A percentile compares a stretch with the other conserved stretches of the same genome.
Conservation (phyloP, 2,797 vertebrate genomes). For the Heteromormyrus szaboi region DNA sequence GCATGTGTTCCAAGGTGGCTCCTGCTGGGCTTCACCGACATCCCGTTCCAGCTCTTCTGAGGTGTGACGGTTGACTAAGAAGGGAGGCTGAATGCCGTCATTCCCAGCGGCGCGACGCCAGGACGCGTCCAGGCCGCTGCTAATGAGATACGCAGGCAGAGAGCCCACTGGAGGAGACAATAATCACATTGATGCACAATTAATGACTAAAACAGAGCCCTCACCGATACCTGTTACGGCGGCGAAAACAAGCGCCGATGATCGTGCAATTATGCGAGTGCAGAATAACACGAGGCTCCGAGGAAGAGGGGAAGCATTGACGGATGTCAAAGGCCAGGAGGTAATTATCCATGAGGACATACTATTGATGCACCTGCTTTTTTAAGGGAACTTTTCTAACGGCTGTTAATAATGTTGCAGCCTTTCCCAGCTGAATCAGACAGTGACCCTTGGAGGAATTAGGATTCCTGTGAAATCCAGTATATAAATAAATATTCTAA, state of each 20-base stretch:
- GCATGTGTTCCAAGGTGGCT: background rate
- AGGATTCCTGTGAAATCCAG: background rate
- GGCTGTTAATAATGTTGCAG: constrained; percentile 16
- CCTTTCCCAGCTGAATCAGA: constrained; percentile 7
- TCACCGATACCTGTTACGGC: constrained; percentile 17
- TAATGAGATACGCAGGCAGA: constrained; percentile 35
- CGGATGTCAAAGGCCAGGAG: constrained; percentile 17
- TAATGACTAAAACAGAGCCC: constrained; percentile 38
- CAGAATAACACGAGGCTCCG: background rate
- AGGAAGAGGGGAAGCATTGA: constrained; percentile 11
- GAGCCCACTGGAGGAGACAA: constrained; percentile 20
- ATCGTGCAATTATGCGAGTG: constrained; percentile 7
- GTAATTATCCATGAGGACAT: constrained; percentile 25
- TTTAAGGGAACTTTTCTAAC: constrained; percentile 22
- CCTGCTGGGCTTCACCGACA: constrained; percentile 16
- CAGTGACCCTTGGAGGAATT: background rate
- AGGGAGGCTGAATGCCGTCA: constrained; percentile 2
- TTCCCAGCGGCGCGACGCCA: constrained; percentile 16
- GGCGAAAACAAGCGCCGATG: constrained; percentile 15
- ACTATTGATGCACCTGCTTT: constrained; percentile 23
- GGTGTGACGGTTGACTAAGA: constrained; percentile 25
- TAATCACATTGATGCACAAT: constrained; percentile 35
- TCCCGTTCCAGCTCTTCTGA: constrained; percentile 19
- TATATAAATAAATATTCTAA: background rate
- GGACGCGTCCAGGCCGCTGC: constrained; percentile 20